Evolutionary conservation across 1,140 invertebrate species (phyloP).

Genomic region (Olivierus martensii): DNA sequence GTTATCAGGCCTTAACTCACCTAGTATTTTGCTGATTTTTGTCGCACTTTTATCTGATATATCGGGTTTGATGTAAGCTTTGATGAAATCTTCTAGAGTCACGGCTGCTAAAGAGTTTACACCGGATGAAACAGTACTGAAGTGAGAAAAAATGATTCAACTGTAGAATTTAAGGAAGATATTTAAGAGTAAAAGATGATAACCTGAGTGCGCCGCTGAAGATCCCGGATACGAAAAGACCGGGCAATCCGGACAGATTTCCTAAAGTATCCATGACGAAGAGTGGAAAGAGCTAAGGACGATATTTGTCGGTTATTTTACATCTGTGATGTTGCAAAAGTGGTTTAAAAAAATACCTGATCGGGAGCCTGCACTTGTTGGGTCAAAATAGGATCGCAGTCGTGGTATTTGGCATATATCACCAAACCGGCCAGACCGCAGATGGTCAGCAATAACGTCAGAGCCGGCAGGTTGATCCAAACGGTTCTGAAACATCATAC

Average conservation of each 20-base stretch:
- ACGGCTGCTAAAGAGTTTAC: conserved; percentile 82
- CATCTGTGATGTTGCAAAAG: no score
- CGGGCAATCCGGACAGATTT: conserved; percentile 51
- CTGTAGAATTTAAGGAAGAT: no score
- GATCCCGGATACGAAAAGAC: conserved; percentile 74
- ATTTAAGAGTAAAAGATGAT: no score
- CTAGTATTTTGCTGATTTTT: conserved; percentile 33
- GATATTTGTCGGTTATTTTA: no score
- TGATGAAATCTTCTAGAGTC: conserved; percentile 71
- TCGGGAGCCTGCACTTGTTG: conserved; percentile 26
- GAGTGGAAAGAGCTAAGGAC: conserved; percentile 30
- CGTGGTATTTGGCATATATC: conserved; percentile 54
- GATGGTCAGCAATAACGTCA: conserved; percentile 43
- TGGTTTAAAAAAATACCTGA: conserved; percentile 23
- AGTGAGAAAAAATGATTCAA: no score
- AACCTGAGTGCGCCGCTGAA: conserved; percentile 57
- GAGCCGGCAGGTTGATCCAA: conserved; percentile 49
- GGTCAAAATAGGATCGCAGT: conserved; percentile 51
- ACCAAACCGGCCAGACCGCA: conserved; percentile 61
- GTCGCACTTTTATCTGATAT: conserved; percentile 34
- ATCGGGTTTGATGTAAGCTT: conserved; percentile 47
- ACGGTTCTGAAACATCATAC: conserved; percentile 26
- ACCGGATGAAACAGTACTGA: conserved; percentile 77
- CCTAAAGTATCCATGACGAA: conserved; percentile 49
- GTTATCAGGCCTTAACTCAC: neutral